Percentiles rank a stretch among this genome's conserved stretches.
These are phyloP conservation scores for Endotricha flammealis DNA, from an alignment of 2,888 invertebrate genomes.

Conservation along the genomic window DNA sequence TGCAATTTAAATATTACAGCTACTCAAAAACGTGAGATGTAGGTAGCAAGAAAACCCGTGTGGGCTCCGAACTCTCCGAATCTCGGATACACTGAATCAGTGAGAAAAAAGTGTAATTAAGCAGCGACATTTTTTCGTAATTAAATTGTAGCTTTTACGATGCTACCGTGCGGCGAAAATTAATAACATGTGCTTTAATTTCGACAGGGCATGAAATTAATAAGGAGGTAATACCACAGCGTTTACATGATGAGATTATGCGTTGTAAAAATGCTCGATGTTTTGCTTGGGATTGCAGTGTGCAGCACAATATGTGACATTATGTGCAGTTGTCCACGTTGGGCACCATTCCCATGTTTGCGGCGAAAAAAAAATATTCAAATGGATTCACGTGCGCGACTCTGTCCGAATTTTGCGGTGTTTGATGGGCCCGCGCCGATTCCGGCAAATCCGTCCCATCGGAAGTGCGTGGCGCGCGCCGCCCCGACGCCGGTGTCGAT, in stretches of 20 bases:
- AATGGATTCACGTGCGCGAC: slow-evolving; percentile 74
- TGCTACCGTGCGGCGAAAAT: slow-evolving; percentile 42
- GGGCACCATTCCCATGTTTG: slow-evolving; percentile 65
- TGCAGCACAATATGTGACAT: no score
- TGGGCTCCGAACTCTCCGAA: slow-evolving; percentile 59
- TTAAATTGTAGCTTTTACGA: slow-evolving; percentile 65
- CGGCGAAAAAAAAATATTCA: slow-evolving; percentile 69
- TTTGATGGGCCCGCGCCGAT: slow-evolving; percentile 77
- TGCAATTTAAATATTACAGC: slow-evolving; percentile 77
- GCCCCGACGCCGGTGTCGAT: slow-evolving; percentile 53
- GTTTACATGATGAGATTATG: slow-evolving; percentile 58
- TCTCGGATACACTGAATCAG: slow-evolving; percentile 61
- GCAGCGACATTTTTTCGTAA: slow-evolving; percentile 65
- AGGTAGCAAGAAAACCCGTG: slow-evolving; percentile 69
- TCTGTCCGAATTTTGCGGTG: slow-evolving; percentile 73
- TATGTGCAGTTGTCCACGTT: no score
- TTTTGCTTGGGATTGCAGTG: slow-evolving; percentile 28
- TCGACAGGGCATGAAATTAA: slow-evolving; percentile 40
- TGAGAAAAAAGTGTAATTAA: slow-evolving; percentile 60
- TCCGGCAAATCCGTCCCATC: slow-evolving; percentile 78
- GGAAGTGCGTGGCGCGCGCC: slow-evolving; percentile 73
- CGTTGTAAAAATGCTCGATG: slow-evolving; percentile 56
- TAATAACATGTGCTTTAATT: slow-evolving; percentile 62
- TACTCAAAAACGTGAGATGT: slow-evolving; percentile 76
- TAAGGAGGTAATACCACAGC: slow-evolving; percentile 46